Conservation (phyloP, 2,797 vertebrate species). For the Nannoperca obscura region DNA sequence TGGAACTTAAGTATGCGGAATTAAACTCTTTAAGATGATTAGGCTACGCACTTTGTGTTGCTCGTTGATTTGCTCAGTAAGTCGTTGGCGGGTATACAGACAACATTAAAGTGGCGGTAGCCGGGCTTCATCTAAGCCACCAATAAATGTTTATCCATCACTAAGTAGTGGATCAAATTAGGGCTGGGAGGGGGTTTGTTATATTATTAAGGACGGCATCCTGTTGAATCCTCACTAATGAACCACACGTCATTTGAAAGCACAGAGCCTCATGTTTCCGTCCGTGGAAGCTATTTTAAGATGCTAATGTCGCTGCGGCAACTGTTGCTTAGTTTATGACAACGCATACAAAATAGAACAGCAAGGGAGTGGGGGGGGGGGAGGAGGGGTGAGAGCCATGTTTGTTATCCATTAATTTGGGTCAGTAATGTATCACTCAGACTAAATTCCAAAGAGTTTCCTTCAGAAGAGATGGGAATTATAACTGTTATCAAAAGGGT, state of each 20-base stretch:
- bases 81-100: background rate
- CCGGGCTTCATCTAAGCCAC: background rate
- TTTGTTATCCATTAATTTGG: background rate
- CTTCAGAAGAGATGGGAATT: background rate
- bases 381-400: no score
- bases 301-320: background rate
- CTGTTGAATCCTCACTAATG: background rate
- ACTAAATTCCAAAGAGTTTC: background rate
- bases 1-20: background rate
- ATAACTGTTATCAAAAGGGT: conserved; percentile 4
- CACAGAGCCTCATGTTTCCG: background rate
- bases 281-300: background rate
- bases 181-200: background rate
- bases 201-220: background rate
- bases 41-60: background rate
- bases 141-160: background rate
- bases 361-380: background rate
- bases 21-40: background rate
- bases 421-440: background rate
- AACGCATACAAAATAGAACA: background rate
- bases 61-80: background rate
- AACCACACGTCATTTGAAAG: background rate
- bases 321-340: background rate
- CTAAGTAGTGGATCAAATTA: background rate
- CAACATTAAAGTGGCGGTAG: background rate